Conservation (phyloP, 2,113 vertebrate species). For the Nibea coibor region DNA sequence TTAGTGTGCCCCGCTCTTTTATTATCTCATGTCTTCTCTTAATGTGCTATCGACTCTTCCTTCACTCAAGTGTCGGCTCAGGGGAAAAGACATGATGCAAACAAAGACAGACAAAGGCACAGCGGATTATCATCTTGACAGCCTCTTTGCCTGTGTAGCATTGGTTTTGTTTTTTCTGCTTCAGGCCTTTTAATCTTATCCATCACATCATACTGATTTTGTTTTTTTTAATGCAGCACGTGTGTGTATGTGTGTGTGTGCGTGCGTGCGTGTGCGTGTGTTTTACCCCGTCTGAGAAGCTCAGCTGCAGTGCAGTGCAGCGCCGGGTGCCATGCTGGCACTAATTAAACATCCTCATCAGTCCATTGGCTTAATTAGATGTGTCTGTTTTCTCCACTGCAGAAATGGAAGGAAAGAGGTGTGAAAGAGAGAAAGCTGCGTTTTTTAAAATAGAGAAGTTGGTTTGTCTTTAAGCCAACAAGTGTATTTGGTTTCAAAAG, state of each 20-base stretch:
- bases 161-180: slow-evolving; percentile 5
- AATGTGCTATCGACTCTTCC: slow-evolving; percentile 56
- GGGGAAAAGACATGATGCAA: slow-evolving; percentile 20
- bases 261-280: slow-evolving; percentile 10
- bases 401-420: slow-evolving; percentile 36
- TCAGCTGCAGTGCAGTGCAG: slow-evolving; percentile 52
- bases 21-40: slow-evolving; percentile 55
- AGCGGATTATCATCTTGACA: slow-evolving; percentile 11
- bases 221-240: not conserved
- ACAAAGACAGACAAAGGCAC: slow-evolving; percentile 26
- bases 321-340: slow-evolving; percentile 55
- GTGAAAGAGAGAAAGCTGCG: not conserved
- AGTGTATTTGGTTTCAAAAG: not conserved
- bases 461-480: not conserved
- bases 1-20: slow-evolving; percentile 25
- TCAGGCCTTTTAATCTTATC: slow-evolving; percentile 3
- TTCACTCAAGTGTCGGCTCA: slow-evolving; percentile 45
- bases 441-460: not conserved
- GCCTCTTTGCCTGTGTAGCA: not conserved
- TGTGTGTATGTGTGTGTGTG: not conserved
- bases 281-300: slow-evolving; percentile 21
- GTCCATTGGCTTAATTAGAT: slow-evolving; percentile 73
- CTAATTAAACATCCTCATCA: slow-evolving; percentile 74
- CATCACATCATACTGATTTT: not conserved
- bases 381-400: slow-evolving; percentile 57